A percentile compares a stretch with the other conserved stretches of the same genome.
Evolutionary conservation across 2,888 invertebrate species (phyloP).

Genomic region (Netelia inedita): DNA sequence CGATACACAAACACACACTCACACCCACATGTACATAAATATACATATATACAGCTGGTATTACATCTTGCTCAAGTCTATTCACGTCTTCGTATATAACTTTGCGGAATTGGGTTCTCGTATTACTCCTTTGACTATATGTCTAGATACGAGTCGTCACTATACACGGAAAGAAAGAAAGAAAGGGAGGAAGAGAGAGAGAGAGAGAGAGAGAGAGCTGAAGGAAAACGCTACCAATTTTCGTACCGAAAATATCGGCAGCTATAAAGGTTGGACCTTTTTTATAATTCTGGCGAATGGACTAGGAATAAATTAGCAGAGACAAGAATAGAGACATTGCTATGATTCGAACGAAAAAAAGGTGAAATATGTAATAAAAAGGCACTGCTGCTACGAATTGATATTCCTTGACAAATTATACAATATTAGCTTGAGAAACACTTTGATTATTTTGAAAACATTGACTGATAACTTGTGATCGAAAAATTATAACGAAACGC

Average conservation of each 20-base stretch:
- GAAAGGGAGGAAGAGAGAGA: neutral
- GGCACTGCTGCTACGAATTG: no score
- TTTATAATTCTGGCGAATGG: neutral
- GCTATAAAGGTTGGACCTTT: neutral
- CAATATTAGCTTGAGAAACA: no score
- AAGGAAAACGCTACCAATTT: neutral
- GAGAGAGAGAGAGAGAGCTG: neutral
- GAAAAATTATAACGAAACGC: no score
- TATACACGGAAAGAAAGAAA: neutral
- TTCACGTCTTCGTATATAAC: constrained; percentile 45
- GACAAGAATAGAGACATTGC: no score
- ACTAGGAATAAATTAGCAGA: neutral
- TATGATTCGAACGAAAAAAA: no score
- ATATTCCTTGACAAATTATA: no score
- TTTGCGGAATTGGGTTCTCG: constrained; percentile 40
- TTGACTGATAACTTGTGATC: no score
- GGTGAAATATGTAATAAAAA: no score
- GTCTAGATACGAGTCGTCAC: neutral
- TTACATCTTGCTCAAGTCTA: constrained; percentile 24
- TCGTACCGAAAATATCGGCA: constrained; percentile 5
- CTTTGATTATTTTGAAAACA: no score
- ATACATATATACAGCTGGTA: constrained; percentile 14
- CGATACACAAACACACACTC: neutral
- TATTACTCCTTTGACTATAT: constrained; percentile 36
- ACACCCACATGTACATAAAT: no score